These are phyloP conservation scores for Dufourea novaeangliae DNA, from an alignment of 1,140 invertebrate species.

Conservation along the genomic window DNA sequence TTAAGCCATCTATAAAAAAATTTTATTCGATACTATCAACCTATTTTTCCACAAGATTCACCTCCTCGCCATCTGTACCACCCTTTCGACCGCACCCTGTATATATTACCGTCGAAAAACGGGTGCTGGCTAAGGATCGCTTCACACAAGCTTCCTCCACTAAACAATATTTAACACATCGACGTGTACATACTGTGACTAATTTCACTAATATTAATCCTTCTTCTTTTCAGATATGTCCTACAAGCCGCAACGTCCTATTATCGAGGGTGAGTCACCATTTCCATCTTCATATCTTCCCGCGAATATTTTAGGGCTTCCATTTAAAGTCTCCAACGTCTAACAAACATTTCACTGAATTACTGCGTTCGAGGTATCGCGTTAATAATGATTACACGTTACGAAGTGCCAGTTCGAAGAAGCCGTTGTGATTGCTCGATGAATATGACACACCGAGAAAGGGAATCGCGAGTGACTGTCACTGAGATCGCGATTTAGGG, in stretches of 20 bases:
- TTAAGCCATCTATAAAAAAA: too few relatives aligned
- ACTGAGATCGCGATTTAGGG: background rate
- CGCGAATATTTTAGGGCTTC: too few relatives aligned
- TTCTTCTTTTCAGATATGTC: conserved; percentile 81
- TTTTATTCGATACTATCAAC: too few relatives aligned
- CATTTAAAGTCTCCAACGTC: too few relatives aligned
- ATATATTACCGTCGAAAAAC: background rate
- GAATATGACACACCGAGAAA: background rate
- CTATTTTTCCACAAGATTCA: too few relatives aligned
- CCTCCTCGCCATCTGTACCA: too few relatives aligned
- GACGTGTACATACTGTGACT: conserved; percentile 43
- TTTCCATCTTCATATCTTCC: conserved; percentile 11
- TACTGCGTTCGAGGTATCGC: background rate
- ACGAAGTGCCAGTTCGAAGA: background rate
- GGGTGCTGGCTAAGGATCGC: background rate
- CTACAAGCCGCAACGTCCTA: conserved; percentile 81
- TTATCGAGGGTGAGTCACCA: conserved; percentile 81
- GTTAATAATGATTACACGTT: background rate
- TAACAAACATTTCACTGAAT: too few relatives aligned
- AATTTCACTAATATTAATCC: conserved; percentile 69
- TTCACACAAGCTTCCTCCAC: background rate
- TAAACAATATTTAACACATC: background rate
- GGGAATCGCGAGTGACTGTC: background rate
- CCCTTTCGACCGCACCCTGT: too few relatives aligned
- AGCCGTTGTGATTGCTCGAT: background rate